Evolutionary conservation across 2,113 vertebrate genomes (phyloP), one percentile per base, ranked within the genome.

Genomic region (Chionomys nivalis): DNA sequence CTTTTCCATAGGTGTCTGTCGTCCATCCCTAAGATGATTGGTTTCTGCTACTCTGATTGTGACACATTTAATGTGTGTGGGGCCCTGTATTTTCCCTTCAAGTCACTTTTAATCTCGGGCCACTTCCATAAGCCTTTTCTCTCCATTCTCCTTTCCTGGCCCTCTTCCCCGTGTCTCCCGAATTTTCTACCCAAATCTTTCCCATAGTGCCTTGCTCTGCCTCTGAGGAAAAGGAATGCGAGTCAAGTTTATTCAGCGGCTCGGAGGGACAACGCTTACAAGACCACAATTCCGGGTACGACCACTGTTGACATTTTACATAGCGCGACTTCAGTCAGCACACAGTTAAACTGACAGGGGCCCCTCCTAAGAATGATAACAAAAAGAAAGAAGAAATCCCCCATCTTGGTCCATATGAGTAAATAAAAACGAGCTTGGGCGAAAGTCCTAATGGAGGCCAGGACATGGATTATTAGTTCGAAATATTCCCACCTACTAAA

Each of bases 401-500:
- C 33, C 72, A 28, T 88, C 36, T 89, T 91, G 16, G 61, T 61
- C 94, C 55, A 94, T 91, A 91, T 70, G 7, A 72, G 86, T 86
- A 86, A 81, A 78, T 82, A 42, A 78, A 87, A 95, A 94, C 83
- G 12, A 86, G 16, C 24, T 91, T 92, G 49, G 92, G 36, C 44
- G 28, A 9, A 94, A 47, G 21, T 66, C 36, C 63, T 66, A 47
- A 36, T 78, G 33, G 42, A 61, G 21, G 7, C 61, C 81, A 90
- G 76, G 11, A 86, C n/a, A 93, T 68, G 42, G 26, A 87, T 9
- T 86, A 77, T 77, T 36, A 75, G 65, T 5, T n/a, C 39, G 49
- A 65, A n/a, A 75, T 95, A 95, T 93, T 92, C 79, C 89, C 92
- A 82, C 47, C 73, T 85, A 70, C 24, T 42, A 83, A 65, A 83